These are phyloP conservation scores for Cricetomys ansorgei DNA, from an alignment of 2,113 vertebrate genomes.

Conservation along the genomic window DNA sequence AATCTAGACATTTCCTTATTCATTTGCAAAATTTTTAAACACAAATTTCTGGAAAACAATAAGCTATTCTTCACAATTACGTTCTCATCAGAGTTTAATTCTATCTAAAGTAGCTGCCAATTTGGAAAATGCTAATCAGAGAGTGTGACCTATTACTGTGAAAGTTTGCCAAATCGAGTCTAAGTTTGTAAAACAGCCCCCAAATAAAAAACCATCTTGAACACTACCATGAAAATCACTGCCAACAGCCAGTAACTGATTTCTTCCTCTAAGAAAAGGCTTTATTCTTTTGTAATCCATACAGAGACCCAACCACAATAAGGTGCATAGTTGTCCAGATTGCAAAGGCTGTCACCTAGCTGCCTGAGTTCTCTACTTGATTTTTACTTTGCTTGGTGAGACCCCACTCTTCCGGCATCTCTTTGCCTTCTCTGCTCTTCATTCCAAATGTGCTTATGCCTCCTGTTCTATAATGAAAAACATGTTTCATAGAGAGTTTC, in stretches of 20 bases:
- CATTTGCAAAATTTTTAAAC: neutral
- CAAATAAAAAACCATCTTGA: constrained; percentile 13
- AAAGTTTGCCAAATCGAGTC: constrained; percentile 11
- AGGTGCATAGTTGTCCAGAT: neutral
- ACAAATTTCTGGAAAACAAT: neutral
- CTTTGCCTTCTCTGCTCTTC: constrained; percentile 57
- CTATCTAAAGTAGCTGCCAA: neutral
- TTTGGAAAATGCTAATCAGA: neutral
- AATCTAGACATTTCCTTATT: constrained; percentile 5
- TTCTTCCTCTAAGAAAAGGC: neutral
- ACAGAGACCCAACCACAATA: neutral
- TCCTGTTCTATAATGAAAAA: constrained; percentile 80
- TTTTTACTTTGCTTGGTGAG: constrained; percentile 57
- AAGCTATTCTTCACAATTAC: neutral
- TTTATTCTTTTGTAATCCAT: constrained; percentile 29
- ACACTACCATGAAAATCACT: constrained; percentile 6
- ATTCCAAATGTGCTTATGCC: constrained; percentile 76
- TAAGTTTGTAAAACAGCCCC: constrained; percentile 7
- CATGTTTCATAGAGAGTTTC: constrained; percentile 78
- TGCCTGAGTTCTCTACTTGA: neutral
- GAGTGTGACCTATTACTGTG: neutral
- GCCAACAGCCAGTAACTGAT: neutral
- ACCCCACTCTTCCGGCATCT: constrained; percentile 33
- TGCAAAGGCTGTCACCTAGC: neutral
- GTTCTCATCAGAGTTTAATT: neutral